Conservation (phyloP, 2,113 vertebrate genomes). For the Halichoerus grypus region DNA sequence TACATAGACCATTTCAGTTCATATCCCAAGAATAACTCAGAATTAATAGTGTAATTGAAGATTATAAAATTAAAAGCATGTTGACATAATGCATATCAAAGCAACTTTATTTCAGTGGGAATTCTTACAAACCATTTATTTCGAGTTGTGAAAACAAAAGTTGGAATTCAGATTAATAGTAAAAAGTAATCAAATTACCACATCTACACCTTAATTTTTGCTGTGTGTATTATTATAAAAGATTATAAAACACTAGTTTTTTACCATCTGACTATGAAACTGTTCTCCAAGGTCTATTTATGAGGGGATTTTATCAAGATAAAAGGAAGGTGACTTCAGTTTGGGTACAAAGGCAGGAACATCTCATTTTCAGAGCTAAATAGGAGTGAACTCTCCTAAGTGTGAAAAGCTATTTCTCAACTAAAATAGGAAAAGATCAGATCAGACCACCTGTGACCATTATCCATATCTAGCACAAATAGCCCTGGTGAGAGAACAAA, state of each 20-base stretch:
- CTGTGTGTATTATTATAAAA: neutral
- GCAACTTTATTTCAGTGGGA: neutral
- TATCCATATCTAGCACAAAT: conserved; percentile 71
- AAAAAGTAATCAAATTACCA: neutral
- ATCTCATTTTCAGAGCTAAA: conserved; percentile 75
- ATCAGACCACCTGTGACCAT: conserved; percentile 71
- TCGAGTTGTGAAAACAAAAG: conserved; percentile 15
- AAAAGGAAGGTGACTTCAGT: conserved; percentile 64
- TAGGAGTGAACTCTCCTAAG: conserved; percentile 67
- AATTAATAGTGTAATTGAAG: neutral
- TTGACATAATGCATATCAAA: neutral
- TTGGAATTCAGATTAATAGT: conserved; percentile 5
- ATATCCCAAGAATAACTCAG: neutral
- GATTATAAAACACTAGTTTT: neutral
- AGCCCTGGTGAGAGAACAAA: conserved; percentile 72
- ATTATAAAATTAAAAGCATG: neutral
- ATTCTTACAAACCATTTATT: neutral
- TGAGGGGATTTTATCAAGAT: conserved; percentile 43
- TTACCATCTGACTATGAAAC: neutral
- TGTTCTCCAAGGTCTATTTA: conserved; percentile 33
- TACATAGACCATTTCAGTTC: neutral
- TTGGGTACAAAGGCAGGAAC: conserved; percentile 60
- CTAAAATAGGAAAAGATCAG: conserved; percentile 73
- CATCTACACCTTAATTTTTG: neutral
- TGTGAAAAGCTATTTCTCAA: conserved; percentile 79